Conservation (phyloP, 2,888 invertebrate genomes). For the Xanthia icteritia region DNA sequence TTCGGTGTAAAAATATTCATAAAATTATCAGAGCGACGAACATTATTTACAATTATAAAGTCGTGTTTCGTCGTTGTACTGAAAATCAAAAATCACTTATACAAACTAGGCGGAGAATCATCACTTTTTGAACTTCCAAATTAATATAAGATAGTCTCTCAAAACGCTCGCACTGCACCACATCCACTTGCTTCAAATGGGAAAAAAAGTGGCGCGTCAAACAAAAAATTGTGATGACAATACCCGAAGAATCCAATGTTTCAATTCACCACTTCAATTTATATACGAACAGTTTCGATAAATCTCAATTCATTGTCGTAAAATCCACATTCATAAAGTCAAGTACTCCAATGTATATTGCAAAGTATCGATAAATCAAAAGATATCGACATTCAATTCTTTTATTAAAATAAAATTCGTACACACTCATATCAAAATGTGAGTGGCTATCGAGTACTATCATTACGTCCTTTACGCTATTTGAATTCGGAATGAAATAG, state of each 20-base stretch:
- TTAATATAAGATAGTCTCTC: background rate
- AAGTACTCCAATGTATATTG: conserved; percentile 22
- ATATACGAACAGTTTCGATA: conserved; percentile 12
- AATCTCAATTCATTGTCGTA: conserved; percentile 10
- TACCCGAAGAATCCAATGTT: background rate
- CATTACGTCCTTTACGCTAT: conserved; percentile 25
- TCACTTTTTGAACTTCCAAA: background rate
- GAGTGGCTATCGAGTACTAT: conserved; percentile 23
- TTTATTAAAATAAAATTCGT: conserved; percentile 34
- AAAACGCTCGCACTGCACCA: background rate
- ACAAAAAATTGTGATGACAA: background rate
- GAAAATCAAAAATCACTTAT: background rate
- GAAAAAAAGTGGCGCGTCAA: background rate
- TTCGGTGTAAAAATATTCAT: background rate
- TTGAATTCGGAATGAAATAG: conserved; percentile 37
- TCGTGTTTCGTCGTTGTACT: too few species aligned
- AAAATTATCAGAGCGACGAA: background rate
- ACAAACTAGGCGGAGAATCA: background rate
- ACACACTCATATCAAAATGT: conserved; percentile 22
- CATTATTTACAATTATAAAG: background rate
- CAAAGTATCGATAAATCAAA: conserved; percentile 53
- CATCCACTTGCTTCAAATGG: background rate
- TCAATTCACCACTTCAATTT: conserved; percentile 8
- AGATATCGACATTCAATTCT: conserved; percentile 35
- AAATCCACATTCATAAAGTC: conserved; percentile 30